Evolutionary conservation across 2,797 vertebrate species (phyloP), one percentile per base, ranked within the genome.

Genomic region (Chelmon rostratus): DNA sequence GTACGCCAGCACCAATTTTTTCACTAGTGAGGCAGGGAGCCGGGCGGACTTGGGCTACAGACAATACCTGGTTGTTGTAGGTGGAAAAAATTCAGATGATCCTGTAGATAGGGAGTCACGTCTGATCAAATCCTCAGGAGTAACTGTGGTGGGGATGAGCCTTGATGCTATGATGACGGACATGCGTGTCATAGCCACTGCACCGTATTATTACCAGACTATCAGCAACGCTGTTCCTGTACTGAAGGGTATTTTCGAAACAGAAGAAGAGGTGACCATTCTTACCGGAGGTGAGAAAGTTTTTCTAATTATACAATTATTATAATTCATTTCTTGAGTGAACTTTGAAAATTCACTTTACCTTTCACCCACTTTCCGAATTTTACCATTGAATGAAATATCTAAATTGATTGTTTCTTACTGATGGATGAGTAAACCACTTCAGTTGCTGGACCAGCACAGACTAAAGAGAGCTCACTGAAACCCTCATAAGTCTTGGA

Each of bases 61-160:
- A 3, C 95, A 97, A 81, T 94, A 91, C 85, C 88, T 95, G 40
- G 91, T 96, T 10, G 83, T 97, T 10, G 5, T 97, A 16, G 94
- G 94, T 2, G 94, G 91, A 0, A 95, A 93, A 33, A 75, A 92
- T 63, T 96, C 96, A 0, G 72, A 85, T 18, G 96, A 97, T 73
- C 3, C 53, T 0, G 18, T 92, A 5, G 47, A 57, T 5, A 90
- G 56, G n/a, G 71, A 81, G 3, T 80, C 93, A 0, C 88, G 91
- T 42, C 73, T 50, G 7, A 59, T 97, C 46, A 95, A 94, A 77
- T 63, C 88, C 4, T 72, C 86, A 3, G 95, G 95, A 0, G 58
- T 97, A 4, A 95, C 86, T 0, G 76, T 96, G 52, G 49, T 96
- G 40, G 90, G 92, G 10, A 38, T 97, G 64, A 94, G 91, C 13